These are phyloP conservation scores for Anthopleura xanthogrammica DNA, from an alignment of 92 coral and sea anemone genomes.

Conservation along the genomic window DNA sequence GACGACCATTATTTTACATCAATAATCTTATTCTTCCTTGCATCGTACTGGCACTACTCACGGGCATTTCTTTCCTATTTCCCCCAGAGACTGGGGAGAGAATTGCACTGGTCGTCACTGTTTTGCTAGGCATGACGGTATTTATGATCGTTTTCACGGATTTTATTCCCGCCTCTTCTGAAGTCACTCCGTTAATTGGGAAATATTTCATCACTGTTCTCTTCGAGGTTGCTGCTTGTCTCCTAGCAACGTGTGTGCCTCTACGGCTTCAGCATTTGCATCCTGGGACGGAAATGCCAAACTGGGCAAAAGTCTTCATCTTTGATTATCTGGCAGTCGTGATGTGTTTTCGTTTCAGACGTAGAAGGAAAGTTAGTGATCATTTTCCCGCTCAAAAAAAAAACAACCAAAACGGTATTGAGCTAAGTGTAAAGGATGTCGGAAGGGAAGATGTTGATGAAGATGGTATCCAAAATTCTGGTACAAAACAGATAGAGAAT, in stretches of 20 bases:
- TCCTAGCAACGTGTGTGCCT: conserved; percentile 76
- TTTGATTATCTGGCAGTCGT: conserved; percentile 41
- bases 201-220: conserved; percentile 89
- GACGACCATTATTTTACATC: conserved; percentile 79
- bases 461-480: too few species aligned
- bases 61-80: conserved; percentile 75
- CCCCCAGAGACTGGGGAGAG: conserved; percentile 99
- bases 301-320: conserved; percentile 64
- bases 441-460: too few species aligned
- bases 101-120: conserved; percentile 87
- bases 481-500: too few species aligned
- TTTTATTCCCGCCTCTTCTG: conserved; percentile 91
- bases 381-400: not conserved
- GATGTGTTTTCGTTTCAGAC: too few species aligned
- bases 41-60: conserved; percentile 78
- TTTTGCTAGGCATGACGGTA: conserved; percentile 93
- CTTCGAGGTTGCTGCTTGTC: conserved; percentile 74
- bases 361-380: too few species aligned
- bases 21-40: conserved; percentile 91
- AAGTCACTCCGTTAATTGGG: conserved; percentile 86
- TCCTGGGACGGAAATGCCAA: conserved; percentile 77
- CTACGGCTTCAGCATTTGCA: conserved; percentile 79
- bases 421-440: too few species aligned
- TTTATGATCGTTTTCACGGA: conserved; percentile 93
- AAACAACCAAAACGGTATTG: not conserved